A percentile compares a stretch with the other conserved stretches of the same genome.
phyloP scores from a whole-genome alignment of 2,888 invertebrate genomes.

The Ferdinandea cuprea region DNA sequence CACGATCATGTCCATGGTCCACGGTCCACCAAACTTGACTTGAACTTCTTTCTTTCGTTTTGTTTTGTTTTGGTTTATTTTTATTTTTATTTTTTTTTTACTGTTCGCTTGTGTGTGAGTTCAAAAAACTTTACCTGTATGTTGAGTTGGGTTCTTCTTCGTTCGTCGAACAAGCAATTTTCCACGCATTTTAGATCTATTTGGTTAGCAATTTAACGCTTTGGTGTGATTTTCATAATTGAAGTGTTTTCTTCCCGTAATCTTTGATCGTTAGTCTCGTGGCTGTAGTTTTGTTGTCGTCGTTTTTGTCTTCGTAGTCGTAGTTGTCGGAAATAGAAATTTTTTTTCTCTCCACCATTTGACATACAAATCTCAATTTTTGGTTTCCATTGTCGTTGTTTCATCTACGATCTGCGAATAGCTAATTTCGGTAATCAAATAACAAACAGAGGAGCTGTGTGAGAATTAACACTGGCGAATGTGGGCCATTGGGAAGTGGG shows the following conservation, averaged over 20 bases:
- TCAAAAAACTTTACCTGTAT: constrained; percentile 32
- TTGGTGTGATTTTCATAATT: constrained; percentile 41
- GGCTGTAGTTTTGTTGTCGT: background rate
- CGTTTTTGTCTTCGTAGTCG: constrained; percentile 15
- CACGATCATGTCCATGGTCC: constrained; percentile 33
- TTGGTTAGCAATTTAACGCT: constrained; percentile 48
- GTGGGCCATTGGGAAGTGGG: constrained; percentile 25
- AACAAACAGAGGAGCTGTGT: constrained; percentile 24
- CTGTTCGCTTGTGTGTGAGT: constrained; percentile 17
- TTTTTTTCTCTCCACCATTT: constrained; percentile 48
- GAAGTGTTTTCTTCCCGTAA: constrained; percentile 30
- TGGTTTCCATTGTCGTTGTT: constrained; percentile 8
- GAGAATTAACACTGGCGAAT: constrained; percentile 30
- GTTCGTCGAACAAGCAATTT: constrained; percentile 16
- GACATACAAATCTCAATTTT: constrained; percentile 66
- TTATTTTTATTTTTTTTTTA: no score
- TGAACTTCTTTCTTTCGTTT: constrained; percentile 4
- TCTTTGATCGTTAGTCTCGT: constrained; percentile 6
- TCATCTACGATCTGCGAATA: constrained; percentile 58
- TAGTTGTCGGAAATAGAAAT: constrained; percentile 32
- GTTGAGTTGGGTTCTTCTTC: background rate
- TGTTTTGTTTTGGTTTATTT: no score
- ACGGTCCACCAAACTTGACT: constrained; percentile 32
- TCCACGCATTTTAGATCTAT: constrained; percentile 7
- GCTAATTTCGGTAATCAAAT: constrained; percentile 60